Conservation (phyloP, 2,797 vertebrate genomes). For the Sebastes hubbsi region DNA sequence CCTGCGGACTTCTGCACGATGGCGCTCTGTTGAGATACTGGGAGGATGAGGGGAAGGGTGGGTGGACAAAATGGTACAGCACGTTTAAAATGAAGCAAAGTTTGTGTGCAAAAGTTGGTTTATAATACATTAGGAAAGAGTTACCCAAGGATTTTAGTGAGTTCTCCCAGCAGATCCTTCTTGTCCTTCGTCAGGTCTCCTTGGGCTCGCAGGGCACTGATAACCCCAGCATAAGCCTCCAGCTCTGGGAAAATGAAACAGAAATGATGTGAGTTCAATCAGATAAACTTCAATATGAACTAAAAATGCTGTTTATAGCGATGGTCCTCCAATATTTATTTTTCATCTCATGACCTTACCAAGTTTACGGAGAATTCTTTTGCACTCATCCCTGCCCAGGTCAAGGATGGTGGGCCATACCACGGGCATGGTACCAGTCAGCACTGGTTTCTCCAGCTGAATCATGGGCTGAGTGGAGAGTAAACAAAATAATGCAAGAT, state of each 20-base stretch:
- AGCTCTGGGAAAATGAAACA: constrained; percentile 83
- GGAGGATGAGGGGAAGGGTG: neutral
- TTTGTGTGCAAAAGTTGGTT: neutral
- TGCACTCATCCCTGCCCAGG: constrained; percentile 98
- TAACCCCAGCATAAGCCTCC: constrained; percentile 97
- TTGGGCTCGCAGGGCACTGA: constrained; percentile 96
- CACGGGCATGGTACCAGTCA: constrained; percentile 92
- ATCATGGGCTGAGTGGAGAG: constrained; percentile 80
- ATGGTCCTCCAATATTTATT: neutral
- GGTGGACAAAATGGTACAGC: neutral
- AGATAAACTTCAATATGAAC: neutral
- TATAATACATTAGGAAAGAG: neutral
- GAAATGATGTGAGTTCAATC: neutral
- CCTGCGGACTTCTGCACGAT: constrained; percentile 96
- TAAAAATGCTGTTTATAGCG: neutral
- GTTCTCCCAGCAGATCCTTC: constrained; percentile 96
- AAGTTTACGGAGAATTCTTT: constrained; percentile 97
- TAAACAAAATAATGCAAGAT: neutral
- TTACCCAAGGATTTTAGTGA: constrained; percentile 97
- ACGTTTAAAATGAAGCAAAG: neutral
- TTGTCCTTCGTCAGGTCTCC: constrained; percentile 98
- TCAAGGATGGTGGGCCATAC: constrained; percentile 98
- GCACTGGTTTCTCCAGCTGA: constrained; percentile 84
- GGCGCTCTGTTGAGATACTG: constrained; percentile 97
- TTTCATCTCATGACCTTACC: constrained; percentile 77